Base-by-base conservation (phyloP, 2,888 invertebrate genomes). In the Blastobasis lacticolella region DNA sequence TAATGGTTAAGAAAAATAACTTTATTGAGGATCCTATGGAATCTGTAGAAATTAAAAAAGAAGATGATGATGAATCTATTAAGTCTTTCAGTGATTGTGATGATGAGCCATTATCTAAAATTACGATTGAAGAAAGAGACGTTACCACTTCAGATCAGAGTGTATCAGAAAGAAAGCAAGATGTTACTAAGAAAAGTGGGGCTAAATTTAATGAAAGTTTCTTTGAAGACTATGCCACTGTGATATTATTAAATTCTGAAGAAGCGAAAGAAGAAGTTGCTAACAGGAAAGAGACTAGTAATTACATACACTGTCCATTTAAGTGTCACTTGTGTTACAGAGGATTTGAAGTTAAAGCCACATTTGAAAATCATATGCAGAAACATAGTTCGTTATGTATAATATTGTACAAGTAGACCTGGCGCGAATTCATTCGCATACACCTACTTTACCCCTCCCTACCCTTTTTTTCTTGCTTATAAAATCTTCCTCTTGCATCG, bases 311-410 rank as follows among this genome's bases (percentile, higher is more conserved):
- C n/a, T 64, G 66, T 8, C 57, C 58, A 0, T 72, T 60, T 38
- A 75, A 73, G 55, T 75, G 74, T 60, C 62, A 67, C n/a, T 54
- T 68, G 40, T 75, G 74, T 41, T 75, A 57, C 45, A 65, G 69
- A 59, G 75, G 72, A 0, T 75, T 60, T 58, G 67, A 66, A 54
- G 59, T 56, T 3, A 60, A 67, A 48, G 37, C 53, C 5, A 62
- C 74, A 10, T 74, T 60, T 59, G 64, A 71, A 0, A 73, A 73
- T 57, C 75, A 74, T 54, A 62, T 60, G 59, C 71, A 69, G 38
- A 73, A 66, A 55, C 74, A 74, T 57, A 68, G 62, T 51, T 37
- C 48, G 52, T 75, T 74, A 56, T 64, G 71, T 23, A 51, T 45
- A 42, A 41, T 8, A 41, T 41, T 8, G 8, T 4, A 23, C 23